These are phyloP conservation scores for Dipus sagitta DNA, from an alignment of 2,797 vertebrate species.

Conservation along the genomic window DNA sequence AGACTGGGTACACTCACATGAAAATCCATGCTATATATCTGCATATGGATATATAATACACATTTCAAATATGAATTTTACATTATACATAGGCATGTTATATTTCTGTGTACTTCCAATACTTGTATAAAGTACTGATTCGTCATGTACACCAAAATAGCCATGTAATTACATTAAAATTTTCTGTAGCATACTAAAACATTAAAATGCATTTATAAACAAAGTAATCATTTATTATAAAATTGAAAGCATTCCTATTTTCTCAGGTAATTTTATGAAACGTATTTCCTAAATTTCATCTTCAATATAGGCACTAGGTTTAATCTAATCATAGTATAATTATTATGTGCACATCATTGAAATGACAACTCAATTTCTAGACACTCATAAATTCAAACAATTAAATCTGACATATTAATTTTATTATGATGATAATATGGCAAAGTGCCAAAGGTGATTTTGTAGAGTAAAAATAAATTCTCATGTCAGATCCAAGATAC, in stretches of 20 bases:
- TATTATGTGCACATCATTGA: neutral
- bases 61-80: neutral
- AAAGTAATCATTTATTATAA: neutral
- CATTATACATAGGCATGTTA: neutral
- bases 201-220: neutral
- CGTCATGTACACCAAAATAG: neutral
- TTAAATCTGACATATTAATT: neutral
- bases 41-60: neutral
- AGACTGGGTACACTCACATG: neutral
- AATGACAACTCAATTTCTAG: constrained; percentile 1
- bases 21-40: neutral
- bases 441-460: constrained; percentile 33
- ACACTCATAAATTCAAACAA: constrained; percentile 33
- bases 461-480: neutral
- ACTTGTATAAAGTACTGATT: neutral
- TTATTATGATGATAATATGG: neutral
- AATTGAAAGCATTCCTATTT: neutral
- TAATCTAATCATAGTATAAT: neutral
- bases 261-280: neutral
- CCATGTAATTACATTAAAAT: neutral
- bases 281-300: neutral
- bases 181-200: neutral
- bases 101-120: neutral
- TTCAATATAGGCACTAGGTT: neutral
- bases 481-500: constrained; percentile 24